These are phyloP conservation scores for Steinernema khuongi DNA, from an alignment of 1,140 invertebrate species.

Conservation along the genomic window DNA sequence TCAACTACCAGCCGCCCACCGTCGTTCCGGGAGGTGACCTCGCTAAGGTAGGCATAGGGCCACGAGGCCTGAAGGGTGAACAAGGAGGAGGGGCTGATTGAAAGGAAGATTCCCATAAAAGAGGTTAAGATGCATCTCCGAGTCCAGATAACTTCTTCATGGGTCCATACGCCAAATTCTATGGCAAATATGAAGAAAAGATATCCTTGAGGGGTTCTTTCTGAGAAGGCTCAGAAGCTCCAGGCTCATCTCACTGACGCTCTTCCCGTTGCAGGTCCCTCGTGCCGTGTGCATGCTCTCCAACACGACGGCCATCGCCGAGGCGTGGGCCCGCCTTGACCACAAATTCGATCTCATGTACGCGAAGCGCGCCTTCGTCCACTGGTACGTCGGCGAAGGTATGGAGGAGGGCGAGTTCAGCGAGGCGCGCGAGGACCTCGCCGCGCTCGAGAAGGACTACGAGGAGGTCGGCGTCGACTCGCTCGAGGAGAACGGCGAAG, in stretches of 20 bases:
- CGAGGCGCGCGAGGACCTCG: conserved; percentile 70
- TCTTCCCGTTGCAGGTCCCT: conserved; percentile 63
- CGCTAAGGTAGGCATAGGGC: conserved; percentile 64
- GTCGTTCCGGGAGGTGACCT: conserved; percentile 77
- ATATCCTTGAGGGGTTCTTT: too few relatives aligned
- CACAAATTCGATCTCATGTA: conserved; percentile 67
- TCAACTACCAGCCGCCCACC: conserved; percentile 78
- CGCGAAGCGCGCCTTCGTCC: conserved; percentile 70
- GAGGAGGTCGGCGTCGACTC: conserved; percentile 56
- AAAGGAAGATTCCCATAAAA: too few relatives aligned
- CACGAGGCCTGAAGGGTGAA: too few relatives aligned
- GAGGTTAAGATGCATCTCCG: too few relatives aligned
- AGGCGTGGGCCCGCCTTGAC: conserved; percentile 67
- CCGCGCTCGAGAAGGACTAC: conserved; percentile 68
- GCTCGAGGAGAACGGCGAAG: conserved; percentile 29
- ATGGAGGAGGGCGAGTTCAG: conserved; percentile 74
- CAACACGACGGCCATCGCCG: conserved; percentile 75
- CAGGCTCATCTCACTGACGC: background rate
- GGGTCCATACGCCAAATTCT: too few relatives aligned
- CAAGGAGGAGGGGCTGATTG: too few relatives aligned
- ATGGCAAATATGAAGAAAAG: too few relatives aligned
- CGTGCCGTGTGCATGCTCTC: conserved; percentile 77
- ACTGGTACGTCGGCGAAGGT: conserved; percentile 70
- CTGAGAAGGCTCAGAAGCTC: background rate
- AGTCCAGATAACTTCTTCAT: too few relatives aligned